A percentile compares a stretch with the other conserved stretches of the same genome.
phyloP scores from a whole-genome alignment of 2,113 vertebrate genomes.

The Nasalis larvatus region DNA sequence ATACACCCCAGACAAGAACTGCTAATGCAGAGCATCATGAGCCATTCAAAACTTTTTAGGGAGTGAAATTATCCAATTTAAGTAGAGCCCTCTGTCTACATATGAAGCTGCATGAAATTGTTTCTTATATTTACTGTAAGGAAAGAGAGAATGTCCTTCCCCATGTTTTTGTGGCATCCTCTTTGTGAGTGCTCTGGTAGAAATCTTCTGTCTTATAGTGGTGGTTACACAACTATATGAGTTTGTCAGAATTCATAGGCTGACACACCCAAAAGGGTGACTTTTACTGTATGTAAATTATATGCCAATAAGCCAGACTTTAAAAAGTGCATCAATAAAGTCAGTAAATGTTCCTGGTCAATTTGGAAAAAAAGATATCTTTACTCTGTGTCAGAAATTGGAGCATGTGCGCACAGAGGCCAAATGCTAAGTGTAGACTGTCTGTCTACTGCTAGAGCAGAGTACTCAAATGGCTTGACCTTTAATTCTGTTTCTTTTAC shows the following conservation, averaged over 20 bases:
- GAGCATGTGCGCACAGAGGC: accelerated
- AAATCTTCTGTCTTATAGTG: not conserved
- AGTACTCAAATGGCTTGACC: not conserved
- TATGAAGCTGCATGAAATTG: not conserved
- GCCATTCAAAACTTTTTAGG: not conserved
- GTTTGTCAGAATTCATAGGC: not conserved
- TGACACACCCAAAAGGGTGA: not conserved
- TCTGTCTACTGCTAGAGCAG: not conserved
- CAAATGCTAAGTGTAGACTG: not conserved
- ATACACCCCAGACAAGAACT: not conserved
- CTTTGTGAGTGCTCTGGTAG: not conserved
- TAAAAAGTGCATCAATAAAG: not conserved
- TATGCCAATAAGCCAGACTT: not conserved
- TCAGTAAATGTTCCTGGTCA: not conserved
- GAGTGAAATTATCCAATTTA: not conserved
- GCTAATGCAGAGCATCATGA: not conserved
- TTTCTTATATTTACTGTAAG: not conserved
- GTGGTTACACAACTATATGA: not conserved
- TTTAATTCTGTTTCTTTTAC: not conserved
- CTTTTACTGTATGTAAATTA: not conserved
- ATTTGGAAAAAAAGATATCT: not conserved
- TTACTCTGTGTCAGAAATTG: not conserved
- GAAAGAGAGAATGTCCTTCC: not conserved
- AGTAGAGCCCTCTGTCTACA: not conserved
- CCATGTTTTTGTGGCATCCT: not conserved